Conservation (phyloP, 2,113 vertebrate species). For the Polyodon spathula region DNA sequence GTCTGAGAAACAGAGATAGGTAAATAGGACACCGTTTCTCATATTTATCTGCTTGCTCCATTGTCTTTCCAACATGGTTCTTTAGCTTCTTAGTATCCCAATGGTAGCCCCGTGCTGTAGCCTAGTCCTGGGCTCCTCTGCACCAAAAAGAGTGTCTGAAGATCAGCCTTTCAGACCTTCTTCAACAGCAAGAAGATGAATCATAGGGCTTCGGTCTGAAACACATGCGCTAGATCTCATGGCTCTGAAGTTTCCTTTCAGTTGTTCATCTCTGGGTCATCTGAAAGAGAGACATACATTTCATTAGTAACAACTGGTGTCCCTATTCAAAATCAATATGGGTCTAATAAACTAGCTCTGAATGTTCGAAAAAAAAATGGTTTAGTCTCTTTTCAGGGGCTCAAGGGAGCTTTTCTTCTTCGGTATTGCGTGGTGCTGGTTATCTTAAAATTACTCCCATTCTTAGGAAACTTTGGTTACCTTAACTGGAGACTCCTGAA, state of each 20-base stretch:
- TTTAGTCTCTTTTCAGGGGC: too few relatives aligned
- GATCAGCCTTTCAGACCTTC: not conserved
- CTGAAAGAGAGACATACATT: not conserved
- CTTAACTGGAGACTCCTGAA: too few relatives aligned
- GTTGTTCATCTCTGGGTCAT: not conserved
- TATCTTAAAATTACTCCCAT: too few relatives aligned
- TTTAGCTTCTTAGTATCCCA: not conserved
- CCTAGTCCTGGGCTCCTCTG: not conserved
- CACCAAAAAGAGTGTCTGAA: not conserved
- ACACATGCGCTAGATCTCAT: not conserved
- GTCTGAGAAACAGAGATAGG: too few relatives aligned
- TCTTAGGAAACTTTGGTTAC: too few relatives aligned
- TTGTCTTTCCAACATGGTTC: not conserved
- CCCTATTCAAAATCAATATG: too few relatives aligned
- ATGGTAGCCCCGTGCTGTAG: not conserved
- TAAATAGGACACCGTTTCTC: too few relatives aligned
- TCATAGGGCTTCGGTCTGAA: slow-evolving; percentile 9
- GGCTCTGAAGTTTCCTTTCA: not conserved
- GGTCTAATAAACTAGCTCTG: too few relatives aligned
- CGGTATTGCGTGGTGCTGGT: too few relatives aligned
- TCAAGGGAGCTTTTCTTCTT: too few relatives aligned
- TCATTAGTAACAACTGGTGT: too few relatives aligned
- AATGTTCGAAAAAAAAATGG: too few relatives aligned
- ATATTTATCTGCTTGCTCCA: not conserved
- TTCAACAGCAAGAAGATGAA: not conserved